Conservation (phyloP, 2,888 invertebrate species). For the Dicyrtomina minuta region DNA sequence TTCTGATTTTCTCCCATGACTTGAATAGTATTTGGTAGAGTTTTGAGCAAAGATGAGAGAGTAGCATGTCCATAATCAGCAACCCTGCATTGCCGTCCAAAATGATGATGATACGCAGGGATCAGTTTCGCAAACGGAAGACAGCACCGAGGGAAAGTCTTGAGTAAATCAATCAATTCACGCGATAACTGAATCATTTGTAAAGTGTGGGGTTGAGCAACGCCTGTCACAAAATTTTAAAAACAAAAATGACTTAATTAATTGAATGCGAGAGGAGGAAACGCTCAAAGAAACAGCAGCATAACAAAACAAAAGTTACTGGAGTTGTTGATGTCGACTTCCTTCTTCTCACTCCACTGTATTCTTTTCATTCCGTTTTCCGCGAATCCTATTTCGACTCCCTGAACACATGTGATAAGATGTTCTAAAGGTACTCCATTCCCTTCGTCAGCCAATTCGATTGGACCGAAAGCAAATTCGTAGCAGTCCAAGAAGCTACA, state of each 20-base stretch:
- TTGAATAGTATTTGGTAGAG: slow-evolving; percentile 82
- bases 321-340: slow-evolving; percentile 26
- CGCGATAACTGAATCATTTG: slow-evolving; percentile 79
- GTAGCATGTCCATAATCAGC: slow-evolving; percentile 96
- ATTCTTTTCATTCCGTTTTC: slow-evolving; percentile 63
- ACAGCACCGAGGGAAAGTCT: slow-evolving; percentile 76
- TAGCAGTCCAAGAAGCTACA: slow-evolving; percentile 78
- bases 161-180: slow-evolving; percentile 77
- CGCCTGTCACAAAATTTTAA: slow-evolving; percentile 10
- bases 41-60: slow-evolving; percentile 83
- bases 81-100: slow-evolving; percentile 90
- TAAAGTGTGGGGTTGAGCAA: slow-evolving; percentile 61
- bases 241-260: background rate
- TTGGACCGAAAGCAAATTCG: slow-evolving; percentile 68
- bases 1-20: slow-evolving; percentile 86
- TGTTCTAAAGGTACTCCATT: slow-evolving; percentile 86
- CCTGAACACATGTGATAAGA: slow-evolving; percentile 78
- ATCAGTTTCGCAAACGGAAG: slow-evolving; percentile 84
- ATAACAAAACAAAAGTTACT: background rate
- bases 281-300: background rate
- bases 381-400: slow-evolving; percentile 64
- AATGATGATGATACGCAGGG: slow-evolving; percentile 94
- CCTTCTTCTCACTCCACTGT: slow-evolving; percentile 55
- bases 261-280: too few relatives aligned
- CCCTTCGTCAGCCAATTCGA: slow-evolving; percentile 61